Percentiles rank a stretch among this genome's conserved stretches.
Conservation (phyloP, 2,113 vertebrate genomes). For the Sinocyclocheilus anophthalmus region DNA sequence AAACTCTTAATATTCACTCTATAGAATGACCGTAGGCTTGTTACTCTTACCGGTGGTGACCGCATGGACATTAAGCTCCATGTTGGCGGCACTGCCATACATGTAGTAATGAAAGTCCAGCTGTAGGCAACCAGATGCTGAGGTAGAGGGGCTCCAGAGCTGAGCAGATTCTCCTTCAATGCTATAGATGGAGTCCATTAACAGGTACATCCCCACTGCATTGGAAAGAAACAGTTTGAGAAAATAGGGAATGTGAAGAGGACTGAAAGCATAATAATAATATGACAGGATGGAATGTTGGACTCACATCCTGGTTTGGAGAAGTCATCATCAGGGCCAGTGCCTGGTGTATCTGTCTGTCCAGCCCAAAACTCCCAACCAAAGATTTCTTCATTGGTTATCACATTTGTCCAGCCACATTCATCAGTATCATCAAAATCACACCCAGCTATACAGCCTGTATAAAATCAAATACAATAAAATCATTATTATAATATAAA, state of each 20-base stretch:
- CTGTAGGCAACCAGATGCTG: slow-evolving; percentile 71
- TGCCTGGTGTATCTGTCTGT: slow-evolving; percentile 56
- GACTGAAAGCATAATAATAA: neutral
- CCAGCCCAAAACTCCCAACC: slow-evolving; percentile 68
- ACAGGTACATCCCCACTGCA: slow-evolving; percentile 77
- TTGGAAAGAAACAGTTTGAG: too few species aligned
- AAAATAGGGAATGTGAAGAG: neutral
- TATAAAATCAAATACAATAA: neutral
- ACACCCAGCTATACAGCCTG: slow-evolving; percentile 76
- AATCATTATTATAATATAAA: neutral
- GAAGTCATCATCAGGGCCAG: slow-evolving; percentile 80
- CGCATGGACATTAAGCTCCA: slow-evolving; percentile 72
- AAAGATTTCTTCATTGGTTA: neutral
- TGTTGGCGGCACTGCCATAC: slow-evolving; percentile 70
- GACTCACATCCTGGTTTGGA: slow-evolving; percentile 81
- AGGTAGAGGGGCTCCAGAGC: slow-evolving; percentile 71
- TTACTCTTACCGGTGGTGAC: slow-evolving; percentile 64
- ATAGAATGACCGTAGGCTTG: neutral
- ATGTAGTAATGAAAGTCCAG: slow-evolving; percentile 79
- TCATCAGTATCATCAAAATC: slow-evolving; percentile 73
- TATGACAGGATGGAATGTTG: neutral
- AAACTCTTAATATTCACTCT: neutral
- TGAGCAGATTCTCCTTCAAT: slow-evolving; percentile 59
- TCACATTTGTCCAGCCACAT: slow-evolving; percentile 74
- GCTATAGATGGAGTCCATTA: slow-evolving; percentile 69